Conservation (phyloP, 2,888 invertebrate genomes). For the Pristionchus japonicus region DNA sequence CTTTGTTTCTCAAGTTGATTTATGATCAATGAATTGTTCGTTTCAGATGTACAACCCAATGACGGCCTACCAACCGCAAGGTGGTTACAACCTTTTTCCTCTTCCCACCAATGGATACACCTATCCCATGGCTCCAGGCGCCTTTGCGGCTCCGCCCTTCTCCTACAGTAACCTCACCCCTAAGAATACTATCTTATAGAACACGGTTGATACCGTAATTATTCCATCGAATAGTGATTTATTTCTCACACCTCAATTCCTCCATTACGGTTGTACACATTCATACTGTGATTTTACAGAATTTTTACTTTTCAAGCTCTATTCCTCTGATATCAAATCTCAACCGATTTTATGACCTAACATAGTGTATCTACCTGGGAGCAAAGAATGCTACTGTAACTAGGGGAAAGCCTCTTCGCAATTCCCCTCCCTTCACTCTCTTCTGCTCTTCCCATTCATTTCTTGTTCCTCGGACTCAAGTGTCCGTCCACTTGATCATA, state of each 20-base stretch:
- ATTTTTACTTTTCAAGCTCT: background rate
- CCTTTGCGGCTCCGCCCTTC: background rate
- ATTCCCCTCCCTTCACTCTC: background rate
- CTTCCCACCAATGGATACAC: background rate
- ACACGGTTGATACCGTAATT: background rate
- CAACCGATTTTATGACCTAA: background rate
- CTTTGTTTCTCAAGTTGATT: background rate
- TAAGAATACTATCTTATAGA: constrained; percentile 6
- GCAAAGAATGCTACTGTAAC: background rate
- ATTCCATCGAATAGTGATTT: background rate
- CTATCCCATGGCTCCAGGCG: background rate
- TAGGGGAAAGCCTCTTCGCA: background rate
- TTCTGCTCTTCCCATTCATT: constrained; percentile 28
- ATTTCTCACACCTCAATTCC: too few relatives aligned
- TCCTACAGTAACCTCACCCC: background rate
- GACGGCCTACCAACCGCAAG: background rate
- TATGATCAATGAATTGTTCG: background rate
- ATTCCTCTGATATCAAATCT: background rate
- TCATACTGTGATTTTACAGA: background rate
- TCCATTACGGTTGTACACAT: constrained; percentile 33
- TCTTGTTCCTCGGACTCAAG: constrained; percentile 20
- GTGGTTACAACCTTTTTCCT: constrained; percentile 28
- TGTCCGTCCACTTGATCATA: constrained; percentile 30
- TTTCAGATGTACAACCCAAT: constrained; percentile 42
- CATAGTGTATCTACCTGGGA: constrained; percentile 1